phyloP scores from a whole-genome alignment of 2,888 invertebrate species.

The Heteropelma amictum region DNA sequence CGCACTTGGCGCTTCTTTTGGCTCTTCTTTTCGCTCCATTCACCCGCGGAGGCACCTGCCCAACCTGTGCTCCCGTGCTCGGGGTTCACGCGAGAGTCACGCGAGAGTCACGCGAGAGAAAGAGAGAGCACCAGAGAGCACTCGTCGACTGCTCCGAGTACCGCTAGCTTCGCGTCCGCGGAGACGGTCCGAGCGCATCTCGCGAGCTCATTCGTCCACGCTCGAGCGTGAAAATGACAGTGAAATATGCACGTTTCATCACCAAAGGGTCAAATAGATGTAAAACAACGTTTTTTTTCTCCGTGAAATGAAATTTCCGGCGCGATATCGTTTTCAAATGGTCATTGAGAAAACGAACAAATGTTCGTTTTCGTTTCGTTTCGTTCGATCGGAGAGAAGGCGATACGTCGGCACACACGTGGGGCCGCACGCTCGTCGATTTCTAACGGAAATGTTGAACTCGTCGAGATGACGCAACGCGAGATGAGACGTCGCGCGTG shows the following conservation, averaged over 20 bases:
- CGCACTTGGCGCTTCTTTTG: slow-evolving; percentile 29
- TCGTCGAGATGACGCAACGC: slow-evolving; percentile 49
- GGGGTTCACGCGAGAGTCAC: slow-evolving; percentile 41
- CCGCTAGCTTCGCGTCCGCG: slow-evolving; percentile 56
- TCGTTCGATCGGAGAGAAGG: too few relatives aligned
- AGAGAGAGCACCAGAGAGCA: slow-evolving; percentile 23
- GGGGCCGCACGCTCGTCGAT: slow-evolving; percentile 47
- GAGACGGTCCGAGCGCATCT: slow-evolving; percentile 8
- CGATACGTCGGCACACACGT: too few relatives aligned
- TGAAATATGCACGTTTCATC: too few relatives aligned
- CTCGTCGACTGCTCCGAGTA: slow-evolving; percentile 58
- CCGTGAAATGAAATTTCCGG: too few relatives aligned
- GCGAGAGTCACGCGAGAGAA: too few relatives aligned
- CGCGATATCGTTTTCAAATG: too few relatives aligned
- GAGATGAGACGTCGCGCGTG: not conserved
- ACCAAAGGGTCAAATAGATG: too few relatives aligned
- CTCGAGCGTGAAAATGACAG: too few relatives aligned
- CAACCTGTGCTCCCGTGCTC: slow-evolving; percentile 61
- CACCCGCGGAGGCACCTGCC: slow-evolving; percentile 67
- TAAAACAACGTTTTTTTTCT: too few relatives aligned
- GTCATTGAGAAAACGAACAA: too few relatives aligned
- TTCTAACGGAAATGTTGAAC: slow-evolving; percentile 52
- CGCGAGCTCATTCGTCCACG: too few relatives aligned
- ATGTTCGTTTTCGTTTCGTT: too few relatives aligned
- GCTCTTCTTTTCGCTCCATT: slow-evolving; percentile 59